A percentile compares a stretch with the other conserved stretches of the same genome.
These are phyloP conservation scores for Lepidotrigona ventralis DNA, from an alignment of 1,140 invertebrate genomes.

Conservation along the genomic window DNA sequence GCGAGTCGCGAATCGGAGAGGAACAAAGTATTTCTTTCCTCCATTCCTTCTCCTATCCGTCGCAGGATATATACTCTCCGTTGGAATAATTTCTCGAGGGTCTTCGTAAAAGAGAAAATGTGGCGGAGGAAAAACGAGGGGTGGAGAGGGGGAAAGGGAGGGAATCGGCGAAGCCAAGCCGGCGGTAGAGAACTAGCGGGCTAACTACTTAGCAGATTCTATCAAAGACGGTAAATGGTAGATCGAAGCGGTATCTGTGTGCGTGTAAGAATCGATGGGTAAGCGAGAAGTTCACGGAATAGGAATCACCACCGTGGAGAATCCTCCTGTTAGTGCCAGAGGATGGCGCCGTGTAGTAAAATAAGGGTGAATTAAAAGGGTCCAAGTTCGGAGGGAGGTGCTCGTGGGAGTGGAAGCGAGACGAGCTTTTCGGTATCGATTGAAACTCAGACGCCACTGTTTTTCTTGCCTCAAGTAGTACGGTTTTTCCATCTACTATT, in stretches of 20 bases:
- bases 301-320: background rate
- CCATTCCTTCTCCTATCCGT: background rate
- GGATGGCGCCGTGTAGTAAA: slow-evolving; percentile 11
- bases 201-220: background rate
- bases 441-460: background rate
- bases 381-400: slow-evolving; percentile 9
- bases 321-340: background rate
- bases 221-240: background rate
- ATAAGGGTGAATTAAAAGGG: slow-evolving; percentile 29
- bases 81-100: background rate
- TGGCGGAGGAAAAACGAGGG: background rate
- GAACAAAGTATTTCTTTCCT: background rate
- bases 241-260: background rate
- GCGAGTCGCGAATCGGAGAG: background rate
- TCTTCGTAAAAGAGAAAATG: background rate
- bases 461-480: background rate
- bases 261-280: background rate
- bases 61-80: background rate
- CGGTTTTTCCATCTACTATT: background rate
- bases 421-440: slow-evolving; percentile 26
- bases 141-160: background rate
- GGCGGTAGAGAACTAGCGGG: background rate
- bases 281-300: background rate
- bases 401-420: background rate
- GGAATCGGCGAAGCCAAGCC: background rate